Base-by-base conservation (phyloP, 2,113 vertebrate species). In the Myxocyprinus asiaticus region DNA sequence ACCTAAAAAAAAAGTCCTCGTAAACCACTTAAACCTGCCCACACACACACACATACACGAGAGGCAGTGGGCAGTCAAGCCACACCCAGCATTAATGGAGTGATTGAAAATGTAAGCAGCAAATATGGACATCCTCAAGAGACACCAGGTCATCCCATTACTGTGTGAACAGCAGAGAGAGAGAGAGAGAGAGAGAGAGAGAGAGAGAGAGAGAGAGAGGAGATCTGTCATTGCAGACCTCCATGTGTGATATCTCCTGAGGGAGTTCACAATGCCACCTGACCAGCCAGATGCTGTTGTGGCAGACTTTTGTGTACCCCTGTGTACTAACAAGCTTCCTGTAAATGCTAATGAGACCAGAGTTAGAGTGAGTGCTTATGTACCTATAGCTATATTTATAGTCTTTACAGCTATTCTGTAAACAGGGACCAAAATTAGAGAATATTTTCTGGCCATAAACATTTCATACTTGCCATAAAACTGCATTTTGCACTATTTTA, bases 121-220 rank as follows among this genome's bases (percentile, higher is more conserved):
- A 48, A 68, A 69, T 50, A 63, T 15, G 33, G 65, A 63, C 44
- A 56, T 8, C 63, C 77, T 68, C 77, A 45, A 14, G 53, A 73
- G 58, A 59, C 63, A 67, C 12, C 69, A 59, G 48, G 53, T 76
- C 72, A 76, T 83, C 42, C 63, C 65, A 76, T 79, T 59, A 71
- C n/a, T 33, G 22, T 33, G 22, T 33, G 1, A 1, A 33, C 22
- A 33, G 3, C 22, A 33, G 22, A 33, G 22, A 33, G 22, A 33
- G 22, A 33, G 22, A 33, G n/a, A n/a, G n/a, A n/a, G n/a, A n/a
- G n/a, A n/a, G n/a, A n/a, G n/a, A n/a, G n/a, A n/a, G n/a, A n/a
- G n/a, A n/a, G n/a, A n/a, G n/a, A n/a, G n/a, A n/a, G n/a, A n/a
- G n/a, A n/a, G n/a, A n/a, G n/a, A n/a, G n/a, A n/a, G n/a, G n/a